phyloP scores from a whole-genome alignment of 2,888 invertebrate species.

The Pterobdella sp. region DNA sequence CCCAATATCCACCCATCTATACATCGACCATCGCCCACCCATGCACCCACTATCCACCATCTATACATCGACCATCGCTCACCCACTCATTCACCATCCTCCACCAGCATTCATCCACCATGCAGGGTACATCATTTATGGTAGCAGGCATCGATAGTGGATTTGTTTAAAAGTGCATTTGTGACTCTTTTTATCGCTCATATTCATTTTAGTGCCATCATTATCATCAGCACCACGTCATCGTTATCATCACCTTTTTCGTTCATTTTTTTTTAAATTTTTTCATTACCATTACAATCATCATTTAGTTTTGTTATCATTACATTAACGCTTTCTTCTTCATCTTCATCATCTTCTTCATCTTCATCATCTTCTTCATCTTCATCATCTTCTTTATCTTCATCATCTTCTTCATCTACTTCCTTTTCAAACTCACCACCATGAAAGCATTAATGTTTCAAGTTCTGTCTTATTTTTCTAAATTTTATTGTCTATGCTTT shows the following conservation, averaged over 20 bases:
- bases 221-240: conserved; percentile 4
- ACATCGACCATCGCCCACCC: background rate
- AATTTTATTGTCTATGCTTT: too few relatives aligned
- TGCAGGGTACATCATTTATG: background rate
- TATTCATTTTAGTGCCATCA: background rate
- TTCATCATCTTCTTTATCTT: background rate
- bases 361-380: background rate
- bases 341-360: conserved; percentile 10
- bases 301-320: background rate
- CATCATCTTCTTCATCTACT: background rate
- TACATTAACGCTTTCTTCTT: background rate
- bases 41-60: background rate
- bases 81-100: background rate
- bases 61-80: too few relatives aligned
- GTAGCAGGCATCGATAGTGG: background rate
- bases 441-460: too few relatives aligned
- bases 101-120: background rate
- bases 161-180: background rate
- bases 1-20: background rate
- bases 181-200: background rate
- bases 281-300: background rate
- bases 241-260: background rate
- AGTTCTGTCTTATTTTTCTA: too few relatives aligned
- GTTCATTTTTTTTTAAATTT: background rate
- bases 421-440: too few relatives aligned